Conservation (phyloP, 2,113 vertebrate species). For the Anolis sagrei region DNA sequence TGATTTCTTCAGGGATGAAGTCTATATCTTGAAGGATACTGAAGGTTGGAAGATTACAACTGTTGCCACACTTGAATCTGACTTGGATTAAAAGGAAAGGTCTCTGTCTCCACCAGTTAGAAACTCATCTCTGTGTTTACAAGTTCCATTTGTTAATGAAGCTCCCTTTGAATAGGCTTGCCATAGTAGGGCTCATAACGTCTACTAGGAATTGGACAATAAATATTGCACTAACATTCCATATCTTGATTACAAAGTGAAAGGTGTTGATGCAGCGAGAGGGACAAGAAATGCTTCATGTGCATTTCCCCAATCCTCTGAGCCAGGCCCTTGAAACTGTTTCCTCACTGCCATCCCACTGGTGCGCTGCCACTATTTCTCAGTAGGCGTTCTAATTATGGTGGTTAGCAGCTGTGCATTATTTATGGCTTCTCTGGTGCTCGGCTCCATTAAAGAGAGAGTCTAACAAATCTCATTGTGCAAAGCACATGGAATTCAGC, state of each 20-base stretch:
- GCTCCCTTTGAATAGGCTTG: background rate
- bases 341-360: background rate
- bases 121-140: background rate
- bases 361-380: background rate
- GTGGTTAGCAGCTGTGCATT: slow-evolving; percentile 4
- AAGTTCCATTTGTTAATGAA: background rate
- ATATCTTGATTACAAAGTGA: slow-evolving; percentile 13
- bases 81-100: background rate
- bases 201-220: background rate
- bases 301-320: background rate
- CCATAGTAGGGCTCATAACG: background rate
- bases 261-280: slow-evolving; percentile 17
- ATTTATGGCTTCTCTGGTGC: slow-evolving; percentile 1
- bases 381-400: background rate
- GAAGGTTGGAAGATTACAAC: background rate
- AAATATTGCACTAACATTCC: background rate
- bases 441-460: rapidly evolving
- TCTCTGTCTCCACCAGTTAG: background rate
- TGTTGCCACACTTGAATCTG: background rate
- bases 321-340: background rate
- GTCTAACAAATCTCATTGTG: background rate
- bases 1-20: background rate
- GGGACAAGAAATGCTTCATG: background rate
- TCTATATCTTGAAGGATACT: background rate
- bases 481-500: rapidly evolving